Conservation (phyloP, 2,888 invertebrate species). For the Spodoptera exigua region DNA sequence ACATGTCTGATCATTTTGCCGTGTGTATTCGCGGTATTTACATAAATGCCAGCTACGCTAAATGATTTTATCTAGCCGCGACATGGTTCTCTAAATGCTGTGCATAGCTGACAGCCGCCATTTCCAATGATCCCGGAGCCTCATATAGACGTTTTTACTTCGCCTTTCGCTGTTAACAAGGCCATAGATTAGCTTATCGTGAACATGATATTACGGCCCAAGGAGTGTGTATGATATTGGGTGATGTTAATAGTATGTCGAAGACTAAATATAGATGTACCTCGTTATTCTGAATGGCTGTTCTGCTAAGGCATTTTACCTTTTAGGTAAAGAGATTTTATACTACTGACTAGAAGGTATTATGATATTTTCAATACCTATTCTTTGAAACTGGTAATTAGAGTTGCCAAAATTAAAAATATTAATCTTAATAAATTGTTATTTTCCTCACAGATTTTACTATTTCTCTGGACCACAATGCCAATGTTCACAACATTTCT, state of each 20-base stretch:
- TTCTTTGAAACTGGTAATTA: too few relatives aligned
- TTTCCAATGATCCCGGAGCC: constrained; percentile 40
- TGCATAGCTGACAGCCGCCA: constrained; percentile 43
- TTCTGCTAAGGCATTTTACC: constrained; percentile 6
- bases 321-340: neutral
- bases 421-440: too few relatives aligned
- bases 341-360: too few relatives aligned
- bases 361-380: too few relatives aligned
- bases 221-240: constrained; percentile 33
- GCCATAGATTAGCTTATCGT: constrained; percentile 49
- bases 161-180: constrained; percentile 44
- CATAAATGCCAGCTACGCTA: constrained; percentile 55
- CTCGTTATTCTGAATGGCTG: constrained; percentile 31
- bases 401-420: too few relatives aligned
- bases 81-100: constrained; percentile 54
- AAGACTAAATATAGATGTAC: constrained; percentile 30
- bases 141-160: constrained; percentile 48
- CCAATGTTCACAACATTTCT: too few relatives aligned
- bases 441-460: too few relatives aligned
- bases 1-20: constrained; percentile 39
- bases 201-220: constrained; percentile 38
- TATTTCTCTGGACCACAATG: too few relatives aligned
- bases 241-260: constrained; percentile 32
- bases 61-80: constrained; percentile 56
- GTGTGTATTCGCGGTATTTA: constrained; percentile 49